Conservation (phyloP, 2,797 vertebrate species). For the Varecia variegata region DNA sequence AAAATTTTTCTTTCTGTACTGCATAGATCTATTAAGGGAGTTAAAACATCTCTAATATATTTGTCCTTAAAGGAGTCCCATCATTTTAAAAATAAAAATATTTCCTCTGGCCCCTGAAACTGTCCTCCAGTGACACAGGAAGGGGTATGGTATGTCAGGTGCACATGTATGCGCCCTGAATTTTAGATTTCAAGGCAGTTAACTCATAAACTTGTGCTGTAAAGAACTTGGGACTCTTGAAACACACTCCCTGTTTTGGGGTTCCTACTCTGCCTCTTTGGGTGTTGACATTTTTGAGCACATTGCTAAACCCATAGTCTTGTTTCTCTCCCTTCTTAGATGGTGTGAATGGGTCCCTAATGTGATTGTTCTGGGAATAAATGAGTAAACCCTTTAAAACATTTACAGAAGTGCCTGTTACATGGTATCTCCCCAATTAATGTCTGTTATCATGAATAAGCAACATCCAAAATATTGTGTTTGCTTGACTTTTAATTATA, state of each 20-base stretch:
- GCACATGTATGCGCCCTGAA: rapidly evolving
- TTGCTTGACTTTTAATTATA: not conserved
- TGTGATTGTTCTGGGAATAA: not conserved
- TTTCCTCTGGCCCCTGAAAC: not conserved
- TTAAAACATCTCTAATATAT: not conserved
- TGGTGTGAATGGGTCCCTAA: not conserved
- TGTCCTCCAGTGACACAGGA: not conserved
- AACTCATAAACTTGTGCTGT: not conserved
- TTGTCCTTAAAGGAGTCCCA: not conserved
- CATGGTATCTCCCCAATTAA: not conserved
- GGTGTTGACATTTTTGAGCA: not conserved
- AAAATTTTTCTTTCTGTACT: not conserved
- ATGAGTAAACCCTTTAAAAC: not conserved
- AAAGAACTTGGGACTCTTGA: not conserved
- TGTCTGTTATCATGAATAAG: not conserved
- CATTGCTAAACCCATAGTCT: not conserved
- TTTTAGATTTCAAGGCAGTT: not conserved
- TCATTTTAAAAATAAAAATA: not conserved
- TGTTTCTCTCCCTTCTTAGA: not conserved
- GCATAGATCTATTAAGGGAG: not conserved
- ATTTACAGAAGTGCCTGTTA: not conserved
- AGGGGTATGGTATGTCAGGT: not conserved
- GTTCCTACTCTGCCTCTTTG: not conserved
- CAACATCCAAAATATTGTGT: not conserved
- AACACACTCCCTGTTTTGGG: not conserved